These are phyloP conservation scores for Tineola bisselliella DNA, from an alignment of 2,888 invertebrate species.

Conservation along the genomic window DNA sequence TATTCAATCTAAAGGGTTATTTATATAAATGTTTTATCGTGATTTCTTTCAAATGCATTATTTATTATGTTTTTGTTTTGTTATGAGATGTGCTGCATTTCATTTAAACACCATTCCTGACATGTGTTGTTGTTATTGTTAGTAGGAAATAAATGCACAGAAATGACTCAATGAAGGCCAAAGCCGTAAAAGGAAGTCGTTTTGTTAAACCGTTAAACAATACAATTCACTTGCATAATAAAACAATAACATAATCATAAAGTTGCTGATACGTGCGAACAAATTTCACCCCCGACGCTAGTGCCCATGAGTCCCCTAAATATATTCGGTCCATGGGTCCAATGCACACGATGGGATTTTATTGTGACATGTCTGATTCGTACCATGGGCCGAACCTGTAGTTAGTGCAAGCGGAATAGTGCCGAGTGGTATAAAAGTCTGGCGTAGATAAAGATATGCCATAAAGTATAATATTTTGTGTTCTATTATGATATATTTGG, in stretches of 20 bases:
- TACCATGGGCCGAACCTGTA: background rate
- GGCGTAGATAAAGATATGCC: background rate
- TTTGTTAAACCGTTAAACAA: too few relatives aligned
- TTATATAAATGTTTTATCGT: too few relatives aligned
- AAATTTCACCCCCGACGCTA: background rate
- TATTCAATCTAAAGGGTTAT: too few relatives aligned
- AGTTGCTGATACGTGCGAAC: background rate
- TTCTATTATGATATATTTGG: background rate
- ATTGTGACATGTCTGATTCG: background rate
- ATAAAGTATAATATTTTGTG: slow-evolving; percentile 1
- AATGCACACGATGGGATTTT: too few relatives aligned
- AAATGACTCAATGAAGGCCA: too few relatives aligned
- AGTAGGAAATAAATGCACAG: too few relatives aligned
- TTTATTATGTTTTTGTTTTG: too few relatives aligned
- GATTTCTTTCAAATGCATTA: too few relatives aligned
- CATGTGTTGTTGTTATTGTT: too few relatives aligned
- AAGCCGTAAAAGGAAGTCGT: too few relatives aligned
- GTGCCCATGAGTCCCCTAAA: background rate
- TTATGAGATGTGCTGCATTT: too few relatives aligned
- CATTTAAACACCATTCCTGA: too few relatives aligned
- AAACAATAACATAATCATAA: background rate
- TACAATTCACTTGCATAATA: background rate
- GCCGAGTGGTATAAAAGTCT: background rate
- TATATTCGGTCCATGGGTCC: background rate
- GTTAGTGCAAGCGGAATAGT: background rate